Percentiles rank a stretch among this genome's conserved stretches.
These are phyloP conservation scores for Portunus trituberculatus DNA, from an alignment of 1,140 invertebrate species.

Conservation along the genomic window DNA sequence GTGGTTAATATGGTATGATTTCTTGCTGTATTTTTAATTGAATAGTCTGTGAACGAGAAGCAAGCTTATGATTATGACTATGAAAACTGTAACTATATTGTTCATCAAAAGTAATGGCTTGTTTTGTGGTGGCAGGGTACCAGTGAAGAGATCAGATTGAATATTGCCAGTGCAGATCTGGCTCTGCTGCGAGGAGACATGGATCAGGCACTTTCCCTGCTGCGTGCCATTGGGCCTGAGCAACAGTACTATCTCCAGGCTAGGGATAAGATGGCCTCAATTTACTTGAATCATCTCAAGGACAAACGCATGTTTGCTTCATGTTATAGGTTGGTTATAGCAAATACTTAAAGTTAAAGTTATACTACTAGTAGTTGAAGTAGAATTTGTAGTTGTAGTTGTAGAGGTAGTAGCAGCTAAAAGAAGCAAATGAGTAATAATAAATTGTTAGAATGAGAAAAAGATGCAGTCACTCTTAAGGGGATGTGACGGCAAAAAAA, in stretches of 20 bases:
- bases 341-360: too few species aligned
- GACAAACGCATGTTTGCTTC: constrained; percentile 86
- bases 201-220: constrained; percentile 89
- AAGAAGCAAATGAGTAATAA: too few species aligned
- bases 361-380: neutral
- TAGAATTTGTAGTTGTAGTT: neutral
- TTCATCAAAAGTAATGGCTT: neutral
- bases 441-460: neutral
- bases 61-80: too few species aligned
- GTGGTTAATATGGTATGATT: too few species aligned
- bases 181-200: constrained; percentile 89
- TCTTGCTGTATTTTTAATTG: too few species aligned
- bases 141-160: constrained; percentile 90
- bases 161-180: constrained; percentile 92
- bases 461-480: too few species aligned
- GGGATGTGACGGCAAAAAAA: too few species aligned
- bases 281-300: constrained; percentile 93
- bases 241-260: constrained; percentile 93
- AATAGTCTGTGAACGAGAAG: too few species aligned
- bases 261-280: constrained; percentile 93
- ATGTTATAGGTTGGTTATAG: constrained; percentile 82
- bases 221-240: constrained; percentile 88
- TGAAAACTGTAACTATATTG: neutral
- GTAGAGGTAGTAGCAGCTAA: too few species aligned
- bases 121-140: constrained; percentile 82